These are phyloP conservation scores for Rhinolophus ferrumequinum DNA, from an alignment of 2,113 vertebrate species.

Conservation along the genomic window DNA sequence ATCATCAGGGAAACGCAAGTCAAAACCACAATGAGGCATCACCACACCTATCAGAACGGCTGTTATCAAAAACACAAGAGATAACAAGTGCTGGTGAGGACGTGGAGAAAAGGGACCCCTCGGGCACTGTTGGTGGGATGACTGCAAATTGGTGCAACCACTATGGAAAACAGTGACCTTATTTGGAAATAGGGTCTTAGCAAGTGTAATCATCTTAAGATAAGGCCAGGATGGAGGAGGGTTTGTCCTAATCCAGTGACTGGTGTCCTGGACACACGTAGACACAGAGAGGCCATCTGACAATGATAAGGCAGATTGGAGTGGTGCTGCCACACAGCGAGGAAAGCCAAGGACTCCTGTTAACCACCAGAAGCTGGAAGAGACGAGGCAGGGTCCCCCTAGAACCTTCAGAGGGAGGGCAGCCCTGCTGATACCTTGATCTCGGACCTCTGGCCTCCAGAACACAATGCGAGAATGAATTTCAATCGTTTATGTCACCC, in stretches of 20 bases:
- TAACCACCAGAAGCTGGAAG: accelerated
- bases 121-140: too few relatives aligned
- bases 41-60: neutral
- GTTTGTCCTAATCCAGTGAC: neutral
- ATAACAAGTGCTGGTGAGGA: neutral
- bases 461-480: accelerated
- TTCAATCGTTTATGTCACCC: neutral
- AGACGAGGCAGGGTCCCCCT: too few relatives aligned
- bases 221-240: accelerated
- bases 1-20: neutral
- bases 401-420: too few relatives aligned
- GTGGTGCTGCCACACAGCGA: accelerated
- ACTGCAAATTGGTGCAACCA: too few relatives aligned
- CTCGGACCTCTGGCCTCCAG: neutral
- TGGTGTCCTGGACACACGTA: neutral
- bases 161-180: neutral
- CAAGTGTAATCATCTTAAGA: neutral
- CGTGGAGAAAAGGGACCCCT: too few relatives aligned
- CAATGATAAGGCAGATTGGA: too few relatives aligned
- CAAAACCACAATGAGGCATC: neutral
- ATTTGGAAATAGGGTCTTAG: neutral
- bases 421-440: accelerated
- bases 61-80: neutral
- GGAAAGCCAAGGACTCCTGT: neutral
- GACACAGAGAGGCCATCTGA: accelerated